Evolutionary conservation across 2,113 vertebrate genomes (phyloP).

Genomic region (Alosa alosa): DNA sequence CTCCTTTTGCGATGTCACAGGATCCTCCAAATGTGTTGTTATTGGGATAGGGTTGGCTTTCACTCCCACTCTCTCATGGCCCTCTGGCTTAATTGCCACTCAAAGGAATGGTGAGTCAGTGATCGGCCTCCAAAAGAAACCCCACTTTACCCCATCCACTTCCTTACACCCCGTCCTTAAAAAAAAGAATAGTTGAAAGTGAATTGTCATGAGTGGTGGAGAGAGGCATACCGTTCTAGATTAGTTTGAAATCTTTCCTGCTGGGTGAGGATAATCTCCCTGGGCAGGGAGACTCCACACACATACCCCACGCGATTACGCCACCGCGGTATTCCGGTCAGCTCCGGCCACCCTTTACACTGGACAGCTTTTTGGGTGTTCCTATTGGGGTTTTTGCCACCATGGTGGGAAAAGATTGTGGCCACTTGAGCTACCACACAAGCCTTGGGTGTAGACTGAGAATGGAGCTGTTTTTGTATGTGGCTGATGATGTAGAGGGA

Average conservation of each 20-base stretch:
- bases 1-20: neutral
- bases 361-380: conserved; percentile 58
- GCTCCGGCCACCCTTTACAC: conserved; percentile 57
- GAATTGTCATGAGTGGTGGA: conserved; percentile 54
- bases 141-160: conserved; percentile 47
- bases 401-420: conserved; percentile 30
- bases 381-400: conserved; percentile 47
- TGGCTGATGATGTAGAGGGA: conserved; percentile 24
- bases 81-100: neutral
- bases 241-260: conserved; percentile 75
- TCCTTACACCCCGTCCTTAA: conserved; percentile 49
- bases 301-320: conserved; percentile 67
- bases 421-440: neutral
- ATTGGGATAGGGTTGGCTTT: neutral
- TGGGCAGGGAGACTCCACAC: conserved; percentile 50
- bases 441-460: conserved; percentile 45
- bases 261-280: conserved; percentile 71
- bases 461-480: conserved; percentile 30
- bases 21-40: neutral
- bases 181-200: conserved; percentile 29
- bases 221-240: conserved; percentile 69
- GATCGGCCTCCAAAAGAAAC: conserved; percentile 34
- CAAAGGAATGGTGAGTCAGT: neutral
- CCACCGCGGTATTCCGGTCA: conserved; percentile 61
- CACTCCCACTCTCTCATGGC: neutral